Evolutionary conservation across 2,797 vertebrate species (phyloP).

Genomic region (Parotocinclus haroldoi): DNA sequence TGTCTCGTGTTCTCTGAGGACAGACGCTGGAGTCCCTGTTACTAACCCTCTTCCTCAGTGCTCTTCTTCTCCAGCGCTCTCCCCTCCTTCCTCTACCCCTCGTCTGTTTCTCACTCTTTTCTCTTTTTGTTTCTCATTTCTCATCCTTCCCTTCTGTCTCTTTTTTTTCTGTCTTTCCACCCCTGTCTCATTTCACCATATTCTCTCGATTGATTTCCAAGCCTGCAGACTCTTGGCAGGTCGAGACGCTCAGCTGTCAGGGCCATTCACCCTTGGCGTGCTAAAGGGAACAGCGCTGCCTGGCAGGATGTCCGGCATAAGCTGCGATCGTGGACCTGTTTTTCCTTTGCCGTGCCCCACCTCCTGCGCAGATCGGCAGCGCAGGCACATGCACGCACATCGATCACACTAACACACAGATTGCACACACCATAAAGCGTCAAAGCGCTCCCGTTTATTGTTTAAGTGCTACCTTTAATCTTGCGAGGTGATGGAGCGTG

Average conservation of each 20-base stretch:
- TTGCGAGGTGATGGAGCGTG: slow-evolving; percentile 28
- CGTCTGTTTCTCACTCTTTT: background rate
- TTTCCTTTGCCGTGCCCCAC: no score
- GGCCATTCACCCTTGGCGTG: slow-evolving; percentile 16
- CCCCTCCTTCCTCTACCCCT: background rate
- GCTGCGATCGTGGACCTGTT: no score
- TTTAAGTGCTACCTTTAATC: slow-evolving; percentile 39
- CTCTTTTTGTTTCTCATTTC: background rate
- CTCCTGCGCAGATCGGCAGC: no score
- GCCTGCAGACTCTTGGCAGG: slow-evolving; percentile 25
- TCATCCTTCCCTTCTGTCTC: background rate
- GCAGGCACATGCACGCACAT: slow-evolving; percentile 5
- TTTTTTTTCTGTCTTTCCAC: background rate
- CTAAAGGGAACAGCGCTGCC: slow-evolving; percentile 15
- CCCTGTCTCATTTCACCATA: background rate
- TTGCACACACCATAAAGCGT: slow-evolving; percentile 30
- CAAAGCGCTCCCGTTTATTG: slow-evolving; percentile 21
- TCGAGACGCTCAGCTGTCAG: slow-evolving; percentile 27
- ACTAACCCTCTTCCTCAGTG: background rate
- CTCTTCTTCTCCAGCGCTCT: background rate
- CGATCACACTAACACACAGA: slow-evolving; percentile 17
- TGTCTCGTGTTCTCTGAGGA: no score
- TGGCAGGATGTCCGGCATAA: slow-evolving; percentile 9
- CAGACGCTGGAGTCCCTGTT: no score
- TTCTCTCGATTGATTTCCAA: slow-evolving; percentile 5